Evolutionary conservation across 2,797 vertebrate species (phyloP).

Genomic region (Ctenochaetus hawaiiensis): DNA sequence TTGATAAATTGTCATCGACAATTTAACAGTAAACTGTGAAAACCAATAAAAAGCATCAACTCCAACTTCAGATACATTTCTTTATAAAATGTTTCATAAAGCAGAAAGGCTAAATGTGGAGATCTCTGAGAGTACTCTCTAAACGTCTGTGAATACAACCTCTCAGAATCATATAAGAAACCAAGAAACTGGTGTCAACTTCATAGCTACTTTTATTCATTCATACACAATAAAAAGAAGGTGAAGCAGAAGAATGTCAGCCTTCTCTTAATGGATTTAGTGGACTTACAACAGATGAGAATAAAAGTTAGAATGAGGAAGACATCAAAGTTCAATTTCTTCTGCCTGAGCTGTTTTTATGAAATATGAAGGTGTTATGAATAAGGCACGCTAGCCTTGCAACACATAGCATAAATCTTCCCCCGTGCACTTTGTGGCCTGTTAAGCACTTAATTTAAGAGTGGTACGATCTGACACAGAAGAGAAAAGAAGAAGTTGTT

Average conservation of each 20-base stretch:
- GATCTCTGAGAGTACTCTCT: not conserved
- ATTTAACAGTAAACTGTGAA: not conserved
- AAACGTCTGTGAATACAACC: slow-evolving; percentile 19
- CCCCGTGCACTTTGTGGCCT: slow-evolving; percentile 38
- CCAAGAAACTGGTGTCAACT: not conserved
- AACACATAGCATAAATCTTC: slow-evolving; percentile 63
- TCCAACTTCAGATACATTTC: not conserved
- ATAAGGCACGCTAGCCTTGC: slow-evolving; percentile 54
- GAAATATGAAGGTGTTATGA: slow-evolving; percentile 67
- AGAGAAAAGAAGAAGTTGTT: slow-evolving; percentile 32
- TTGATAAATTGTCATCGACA: too few relatives aligned
- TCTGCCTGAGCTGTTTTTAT: slow-evolving; percentile 58
- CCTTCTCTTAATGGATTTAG: slow-evolving; percentile 43
- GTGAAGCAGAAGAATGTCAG: slow-evolving; percentile 46
- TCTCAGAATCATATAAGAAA: not conserved
- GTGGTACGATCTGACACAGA: slow-evolving; percentile 43
- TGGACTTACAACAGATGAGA: slow-evolving; percentile 50
- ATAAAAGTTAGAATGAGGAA: slow-evolving; percentile 51
- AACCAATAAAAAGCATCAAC: not conserved
- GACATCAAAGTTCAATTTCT: slow-evolving; percentile 59
- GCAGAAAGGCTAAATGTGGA: not conserved
- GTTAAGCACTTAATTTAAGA: slow-evolving; percentile 62
- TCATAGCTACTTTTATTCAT: slow-evolving; percentile 30
- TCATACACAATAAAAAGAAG: slow-evolving; percentile 32
- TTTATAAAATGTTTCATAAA: not conserved